Conservation (phyloP, 2,797 vertebrate genomes). For the Phylloscopus collybita region DNA sequence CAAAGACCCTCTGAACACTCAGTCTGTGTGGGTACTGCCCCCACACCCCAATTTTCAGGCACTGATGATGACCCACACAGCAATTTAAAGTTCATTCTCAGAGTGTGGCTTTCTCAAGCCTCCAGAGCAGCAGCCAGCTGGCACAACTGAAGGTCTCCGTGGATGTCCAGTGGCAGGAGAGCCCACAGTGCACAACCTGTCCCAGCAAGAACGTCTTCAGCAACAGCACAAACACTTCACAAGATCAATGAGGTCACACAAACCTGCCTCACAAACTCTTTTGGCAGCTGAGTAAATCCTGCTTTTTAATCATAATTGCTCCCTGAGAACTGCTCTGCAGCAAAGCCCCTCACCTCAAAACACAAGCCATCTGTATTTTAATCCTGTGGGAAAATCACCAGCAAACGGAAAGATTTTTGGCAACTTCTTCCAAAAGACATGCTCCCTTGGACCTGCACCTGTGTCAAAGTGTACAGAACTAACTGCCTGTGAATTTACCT, state of each 20-base stretch:
- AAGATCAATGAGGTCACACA: neutral
- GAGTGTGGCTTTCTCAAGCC: neutral
- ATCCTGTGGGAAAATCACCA: neutral
- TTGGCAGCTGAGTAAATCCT: neutral
- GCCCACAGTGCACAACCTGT: neutral
- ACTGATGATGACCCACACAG: neutral
- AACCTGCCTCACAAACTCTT: neutral
- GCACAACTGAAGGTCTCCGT: neutral
- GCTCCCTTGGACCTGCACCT: neutral
- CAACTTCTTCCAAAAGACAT: neutral
- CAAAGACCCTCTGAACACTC: neutral
- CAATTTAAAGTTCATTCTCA: neutral
- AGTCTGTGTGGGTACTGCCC: neutral
- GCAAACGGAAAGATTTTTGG: neutral
- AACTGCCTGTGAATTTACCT: neutral
- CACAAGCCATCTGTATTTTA: accelerated
- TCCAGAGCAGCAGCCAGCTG: neutral
- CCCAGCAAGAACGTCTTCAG: neutral
- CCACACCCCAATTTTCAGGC: neutral
- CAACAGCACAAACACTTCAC: neutral
- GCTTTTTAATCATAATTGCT: neutral
- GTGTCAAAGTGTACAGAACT: neutral
- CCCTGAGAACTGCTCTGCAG: neutral
- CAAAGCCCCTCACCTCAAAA: neutral
- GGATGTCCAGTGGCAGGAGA: neutral